Conservation (phyloP, 2,888 invertebrate genomes). For the Diaperis boleti region DNA sequence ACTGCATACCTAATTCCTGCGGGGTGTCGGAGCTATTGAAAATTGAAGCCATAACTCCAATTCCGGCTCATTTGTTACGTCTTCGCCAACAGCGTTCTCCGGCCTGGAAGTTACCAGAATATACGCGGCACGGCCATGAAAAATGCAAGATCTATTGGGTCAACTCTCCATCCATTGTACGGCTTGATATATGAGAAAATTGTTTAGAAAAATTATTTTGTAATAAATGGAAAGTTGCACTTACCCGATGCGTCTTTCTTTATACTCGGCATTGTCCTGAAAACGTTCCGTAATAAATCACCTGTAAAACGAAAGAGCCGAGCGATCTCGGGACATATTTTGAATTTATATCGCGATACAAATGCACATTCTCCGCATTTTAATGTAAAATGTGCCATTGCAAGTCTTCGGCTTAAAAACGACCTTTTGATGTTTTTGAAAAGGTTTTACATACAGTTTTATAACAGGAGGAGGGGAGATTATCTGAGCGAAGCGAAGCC, state of each 20-base stretch:
- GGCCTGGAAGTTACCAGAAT: too few species aligned
- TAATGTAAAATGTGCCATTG: too few species aligned
- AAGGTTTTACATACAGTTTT: too few species aligned
- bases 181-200: slow-evolving; percentile 2
- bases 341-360: not conserved
- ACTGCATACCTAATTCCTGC: too few species aligned
- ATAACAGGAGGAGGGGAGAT: too few species aligned
- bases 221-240: slow-evolving; percentile 16
- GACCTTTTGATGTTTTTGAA: too few species aligned
- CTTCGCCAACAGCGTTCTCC: too few species aligned
- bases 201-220: slow-evolving; percentile 3
- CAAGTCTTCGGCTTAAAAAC: too few species aligned
- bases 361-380: not conserved
- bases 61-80: too few species aligned
- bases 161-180: not conserved
- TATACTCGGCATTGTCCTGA: not conserved
- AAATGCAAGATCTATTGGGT: not conserved
- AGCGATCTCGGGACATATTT: not conserved
- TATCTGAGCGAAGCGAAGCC: too few species aligned
- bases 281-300: not conserved
- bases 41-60: too few species aligned
- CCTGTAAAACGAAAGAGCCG: not conserved
- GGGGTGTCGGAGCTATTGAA: too few species aligned
- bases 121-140: not conserved
- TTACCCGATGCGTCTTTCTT: not conserved